These are phyloP conservation scores for Vanacampus margaritifer DNA, from an alignment of 2,113 vertebrate genomes.

Conservation along the genomic window DNA sequence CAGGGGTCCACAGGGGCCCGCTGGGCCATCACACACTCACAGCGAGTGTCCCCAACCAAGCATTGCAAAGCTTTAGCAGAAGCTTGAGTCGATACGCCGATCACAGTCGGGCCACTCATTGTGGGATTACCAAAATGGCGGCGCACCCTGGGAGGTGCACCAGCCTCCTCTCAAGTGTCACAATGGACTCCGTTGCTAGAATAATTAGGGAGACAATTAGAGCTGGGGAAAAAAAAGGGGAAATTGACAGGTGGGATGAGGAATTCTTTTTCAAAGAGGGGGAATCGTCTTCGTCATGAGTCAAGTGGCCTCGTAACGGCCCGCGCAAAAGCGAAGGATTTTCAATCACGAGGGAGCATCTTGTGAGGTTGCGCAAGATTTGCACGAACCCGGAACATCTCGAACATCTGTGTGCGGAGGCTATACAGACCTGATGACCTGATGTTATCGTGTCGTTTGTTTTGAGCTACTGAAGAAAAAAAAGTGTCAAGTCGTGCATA, in stretches of 20 bases:
- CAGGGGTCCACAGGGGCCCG: constrained; percentile 25
- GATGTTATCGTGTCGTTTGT: too few relatives aligned
- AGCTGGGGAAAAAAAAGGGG: neutral
- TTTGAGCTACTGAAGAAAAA: too few relatives aligned
- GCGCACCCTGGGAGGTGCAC: neutral
- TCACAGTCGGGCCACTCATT: constrained; percentile 37
- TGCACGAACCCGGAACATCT: too few relatives aligned
- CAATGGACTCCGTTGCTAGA: neutral
- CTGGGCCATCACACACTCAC: constrained; percentile 30
- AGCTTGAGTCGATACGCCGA: constrained; percentile 39
- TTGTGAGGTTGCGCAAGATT: too few relatives aligned
- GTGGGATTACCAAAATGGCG: neutral
- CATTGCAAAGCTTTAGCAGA: constrained; percentile 38
- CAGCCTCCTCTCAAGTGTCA: neutral
- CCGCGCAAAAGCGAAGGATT: too few relatives aligned
- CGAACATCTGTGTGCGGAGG: too few relatives aligned
- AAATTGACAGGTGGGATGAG: neutral
- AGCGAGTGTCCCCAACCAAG: constrained; percentile 29
- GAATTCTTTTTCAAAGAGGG: neutral
- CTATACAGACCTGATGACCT: too few relatives aligned
- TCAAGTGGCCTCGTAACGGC: too few relatives aligned
- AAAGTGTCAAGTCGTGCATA: too few relatives aligned
- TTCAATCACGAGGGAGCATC: too few relatives aligned
- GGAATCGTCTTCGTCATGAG: too few relatives aligned
- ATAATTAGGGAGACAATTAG: neutral